Percentiles rank a stretch among this genome's conserved stretches.
phyloP scores from a whole-genome alignment of 1,140 invertebrate genomes.

The Cardiocondyla obscurior region DNA sequence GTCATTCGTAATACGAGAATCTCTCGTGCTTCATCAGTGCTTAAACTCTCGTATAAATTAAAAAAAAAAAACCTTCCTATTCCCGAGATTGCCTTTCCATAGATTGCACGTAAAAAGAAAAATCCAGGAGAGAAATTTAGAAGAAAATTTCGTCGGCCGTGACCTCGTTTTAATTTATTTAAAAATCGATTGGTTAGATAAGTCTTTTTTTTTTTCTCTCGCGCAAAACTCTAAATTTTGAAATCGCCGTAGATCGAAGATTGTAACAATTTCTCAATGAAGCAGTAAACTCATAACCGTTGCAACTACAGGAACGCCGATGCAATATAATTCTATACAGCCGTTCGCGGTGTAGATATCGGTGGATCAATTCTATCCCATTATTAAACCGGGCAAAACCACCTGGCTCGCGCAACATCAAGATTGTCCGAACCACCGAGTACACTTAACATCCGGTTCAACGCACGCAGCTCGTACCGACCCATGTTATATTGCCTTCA shows the following conservation, averaged over 20 bases:
- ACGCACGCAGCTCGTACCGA: conserved; percentile 33
- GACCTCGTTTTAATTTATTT: background rate
- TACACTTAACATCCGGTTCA: conserved; percentile 58
- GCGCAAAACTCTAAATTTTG: background rate
- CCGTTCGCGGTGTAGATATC: background rate
- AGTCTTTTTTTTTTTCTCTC: background rate
- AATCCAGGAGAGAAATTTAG: background rate
- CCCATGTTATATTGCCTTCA: conserved; percentile 36
- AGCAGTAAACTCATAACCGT: background rate
- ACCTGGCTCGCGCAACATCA: conserved; percentile 51
- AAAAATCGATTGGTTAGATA: background rate
- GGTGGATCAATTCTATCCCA: conserved; percentile 53
- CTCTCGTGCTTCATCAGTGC: background rate
- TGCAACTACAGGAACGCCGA: background rate
- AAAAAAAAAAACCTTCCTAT: background rate
- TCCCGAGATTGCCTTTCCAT: conserved; percentile 7
- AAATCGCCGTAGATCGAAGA: background rate
- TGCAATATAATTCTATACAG: conserved; percentile 30
- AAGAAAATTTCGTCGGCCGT: background rate
- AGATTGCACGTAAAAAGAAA: background rate
- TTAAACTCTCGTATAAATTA: conserved; percentile 3
- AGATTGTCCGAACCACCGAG: conserved; percentile 52
- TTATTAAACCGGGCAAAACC: conserved; percentile 58
- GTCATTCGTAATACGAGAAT: conserved; percentile 14
- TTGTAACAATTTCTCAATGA: background rate